Percentiles rank a stretch among this genome's conserved stretches.
Evolutionary conservation across 2,797 vertebrate genomes (phyloP).

Genomic region (Macrochelys suwanniensis): DNA sequence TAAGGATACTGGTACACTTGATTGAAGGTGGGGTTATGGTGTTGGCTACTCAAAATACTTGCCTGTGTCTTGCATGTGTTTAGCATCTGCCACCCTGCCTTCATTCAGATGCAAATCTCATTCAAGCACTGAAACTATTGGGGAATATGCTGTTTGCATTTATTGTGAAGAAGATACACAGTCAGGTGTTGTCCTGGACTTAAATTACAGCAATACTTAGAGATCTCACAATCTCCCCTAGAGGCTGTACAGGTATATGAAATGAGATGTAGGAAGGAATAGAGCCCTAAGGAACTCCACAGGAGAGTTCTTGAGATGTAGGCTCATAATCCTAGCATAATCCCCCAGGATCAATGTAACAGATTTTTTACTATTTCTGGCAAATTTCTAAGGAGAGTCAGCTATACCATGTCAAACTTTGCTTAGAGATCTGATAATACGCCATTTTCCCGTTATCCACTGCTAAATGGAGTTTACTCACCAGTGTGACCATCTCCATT

Average conservation of each 20-base stretch:
- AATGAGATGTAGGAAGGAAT: background rate
- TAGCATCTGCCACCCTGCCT: background rate
- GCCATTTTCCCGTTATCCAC: background rate
- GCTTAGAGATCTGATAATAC: background rate
- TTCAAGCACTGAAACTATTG: background rate
- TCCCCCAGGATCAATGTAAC: background rate
- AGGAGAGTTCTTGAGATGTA: background rate
- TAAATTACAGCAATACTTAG: too few species aligned
- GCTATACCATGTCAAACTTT: background rate
- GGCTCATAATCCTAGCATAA: background rate
- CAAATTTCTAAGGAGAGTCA: background rate
- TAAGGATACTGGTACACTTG: background rate
- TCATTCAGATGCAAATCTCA: background rate
- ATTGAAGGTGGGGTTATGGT: background rate
- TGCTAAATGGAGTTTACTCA: background rate
- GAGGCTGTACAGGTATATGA: background rate
- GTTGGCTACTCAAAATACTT: background rate
- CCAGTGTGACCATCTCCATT: too few species aligned
- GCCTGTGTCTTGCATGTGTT: background rate
- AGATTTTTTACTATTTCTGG: background rate
- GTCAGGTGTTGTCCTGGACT: fast-evolving
- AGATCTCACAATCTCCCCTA: background rate
- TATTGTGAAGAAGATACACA: background rate
- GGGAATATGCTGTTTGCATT: background rate
- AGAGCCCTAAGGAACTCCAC: background rate